These are phyloP conservation scores for Sparidentex hasta DNA, from an alignment of 2,797 vertebrate species.

Conservation along the genomic window DNA sequence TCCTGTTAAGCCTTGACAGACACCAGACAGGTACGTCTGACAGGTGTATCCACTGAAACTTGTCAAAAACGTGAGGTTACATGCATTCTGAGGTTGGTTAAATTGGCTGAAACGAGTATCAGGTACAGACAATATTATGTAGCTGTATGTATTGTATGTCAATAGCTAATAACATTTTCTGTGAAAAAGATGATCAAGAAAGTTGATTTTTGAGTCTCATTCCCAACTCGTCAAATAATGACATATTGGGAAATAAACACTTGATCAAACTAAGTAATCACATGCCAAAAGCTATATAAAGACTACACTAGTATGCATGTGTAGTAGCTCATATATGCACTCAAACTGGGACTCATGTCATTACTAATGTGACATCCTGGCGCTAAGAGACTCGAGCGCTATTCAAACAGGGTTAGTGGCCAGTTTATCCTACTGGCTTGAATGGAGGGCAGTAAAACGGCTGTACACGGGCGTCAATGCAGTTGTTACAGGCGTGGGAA, in stretches of 20 bases:
- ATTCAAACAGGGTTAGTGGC: constrained; percentile 63
- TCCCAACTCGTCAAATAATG: no score
- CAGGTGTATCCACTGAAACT: background rate
- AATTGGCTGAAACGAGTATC: no score
- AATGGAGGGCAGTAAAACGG: constrained; percentile 62
- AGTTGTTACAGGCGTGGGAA: constrained; percentile 66
- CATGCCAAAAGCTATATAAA: background rate
- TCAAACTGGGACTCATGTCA: constrained; percentile 58
- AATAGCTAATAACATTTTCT: no score
- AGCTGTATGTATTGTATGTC: no score
- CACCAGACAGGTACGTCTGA: background rate
- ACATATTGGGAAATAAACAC: background rate
- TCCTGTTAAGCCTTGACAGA: background rate
- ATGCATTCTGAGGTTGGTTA: no score
- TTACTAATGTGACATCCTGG: constrained; percentile 66
- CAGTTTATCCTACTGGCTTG: constrained; percentile 55
- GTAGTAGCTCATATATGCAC: constrained; percentile 42
- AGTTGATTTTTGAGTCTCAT: no score
- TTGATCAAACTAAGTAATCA: background rate
- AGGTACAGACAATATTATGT: no score
- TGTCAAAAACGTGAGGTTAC: no score
- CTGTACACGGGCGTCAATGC: constrained; percentile 38
- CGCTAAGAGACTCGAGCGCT: constrained; percentile 72
- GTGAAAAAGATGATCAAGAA: no score
- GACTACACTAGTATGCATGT: background rate